Evolutionary conservation across 2,113 vertebrate genomes (phyloP).

Genomic region (Festucalex cinctus): DNA sequence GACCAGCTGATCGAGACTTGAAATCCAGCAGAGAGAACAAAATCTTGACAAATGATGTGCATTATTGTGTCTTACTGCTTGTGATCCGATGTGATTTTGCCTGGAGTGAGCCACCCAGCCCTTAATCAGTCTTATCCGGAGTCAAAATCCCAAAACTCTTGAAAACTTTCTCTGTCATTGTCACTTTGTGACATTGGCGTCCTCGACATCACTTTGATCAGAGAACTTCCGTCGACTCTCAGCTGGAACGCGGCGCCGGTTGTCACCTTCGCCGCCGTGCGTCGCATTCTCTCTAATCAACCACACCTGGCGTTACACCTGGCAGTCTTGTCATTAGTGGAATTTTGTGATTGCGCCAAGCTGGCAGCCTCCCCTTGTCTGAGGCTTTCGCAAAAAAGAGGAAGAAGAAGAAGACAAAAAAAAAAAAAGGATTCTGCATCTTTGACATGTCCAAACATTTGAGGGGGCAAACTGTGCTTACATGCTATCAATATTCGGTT

Average conservation of each 20-base stretch:
- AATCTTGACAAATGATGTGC: constrained; percentile 27
- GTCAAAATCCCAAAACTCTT: neutral
- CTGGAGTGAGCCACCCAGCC: neutral
- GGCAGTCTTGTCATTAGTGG: constrained; percentile 58
- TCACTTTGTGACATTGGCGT: constrained; percentile 23
- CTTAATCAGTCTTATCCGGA: neutral
- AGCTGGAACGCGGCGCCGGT: constrained; percentile 44
- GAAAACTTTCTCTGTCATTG: constrained; percentile 21
- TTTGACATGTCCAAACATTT: neutral
- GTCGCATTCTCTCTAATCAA: constrained; percentile 64
- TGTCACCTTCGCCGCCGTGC: constrained; percentile 53
- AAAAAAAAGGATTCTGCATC: neutral
- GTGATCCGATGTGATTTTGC: neutral
- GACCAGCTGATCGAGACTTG: neutral
- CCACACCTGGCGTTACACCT: constrained; percentile 70
- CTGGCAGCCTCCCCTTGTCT: constrained; percentile 27
- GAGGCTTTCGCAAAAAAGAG: constrained; percentile 11
- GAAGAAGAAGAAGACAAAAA: no score
- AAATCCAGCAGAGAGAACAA: constrained; percentile 8
- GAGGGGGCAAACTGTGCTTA: no score
- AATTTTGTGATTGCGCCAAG: constrained; percentile 53
- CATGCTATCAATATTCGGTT: no score
- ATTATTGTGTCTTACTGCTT: constrained; percentile 7
- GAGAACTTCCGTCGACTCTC: constrained; percentile 26
- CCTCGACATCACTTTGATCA: constrained; percentile 42